These are phyloP conservation scores for Sycophaga agraensis DNA, from an alignment of 1,140 invertebrate species.

Conservation along the genomic window DNA sequence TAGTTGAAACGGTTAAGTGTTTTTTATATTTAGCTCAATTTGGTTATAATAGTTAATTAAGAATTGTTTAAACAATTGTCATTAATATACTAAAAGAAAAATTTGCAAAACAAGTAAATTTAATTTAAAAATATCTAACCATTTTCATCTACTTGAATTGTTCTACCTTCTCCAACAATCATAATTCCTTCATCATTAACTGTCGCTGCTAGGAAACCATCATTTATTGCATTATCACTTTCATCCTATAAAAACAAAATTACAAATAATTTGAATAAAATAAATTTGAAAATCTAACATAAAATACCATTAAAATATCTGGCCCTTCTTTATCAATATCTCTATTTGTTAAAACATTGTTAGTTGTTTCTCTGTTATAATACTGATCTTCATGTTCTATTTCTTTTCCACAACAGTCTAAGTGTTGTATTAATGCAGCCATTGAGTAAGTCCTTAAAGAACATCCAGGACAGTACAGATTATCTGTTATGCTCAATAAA, in stretches of 20 bases:
- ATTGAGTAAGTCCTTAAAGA: slow-evolving; percentile 57
- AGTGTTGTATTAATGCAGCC: slow-evolving; percentile 59
- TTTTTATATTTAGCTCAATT: background rate
- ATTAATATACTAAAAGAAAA: background rate
- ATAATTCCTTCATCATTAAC: slow-evolving; percentile 47
- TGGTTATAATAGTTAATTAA: background rate
- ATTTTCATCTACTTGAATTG: slow-evolving; percentile 50
- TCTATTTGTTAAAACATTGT: slow-evolving; percentile 4
- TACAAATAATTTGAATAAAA: background rate
- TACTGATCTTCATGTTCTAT: slow-evolving; percentile 5
- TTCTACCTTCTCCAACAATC: slow-evolving; percentile 45
- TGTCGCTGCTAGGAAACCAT: slow-evolving; percentile 46
- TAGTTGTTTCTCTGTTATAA: too few relatives aligned
- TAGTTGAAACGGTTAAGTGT: background rate
- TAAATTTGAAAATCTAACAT: background rate
- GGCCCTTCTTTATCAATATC: background rate
- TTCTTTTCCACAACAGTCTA: slow-evolving; percentile 49
- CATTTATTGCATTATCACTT: slow-evolving; percentile 37
- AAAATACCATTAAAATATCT: slow-evolving; percentile 14
- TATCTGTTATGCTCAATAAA: slow-evolving; percentile 61
- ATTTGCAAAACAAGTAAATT: background rate
- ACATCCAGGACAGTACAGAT: slow-evolving; percentile 64
- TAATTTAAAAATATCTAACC: slow-evolving; percentile 29
- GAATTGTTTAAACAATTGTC: background rate
- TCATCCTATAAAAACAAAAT: slow-evolving; percentile 33